Evolutionary conservation across 2,888 invertebrate genomes (phyloP), one percentile per base, ranked within the genome.

Genomic region (Rhimphoctona megacephalus): DNA sequence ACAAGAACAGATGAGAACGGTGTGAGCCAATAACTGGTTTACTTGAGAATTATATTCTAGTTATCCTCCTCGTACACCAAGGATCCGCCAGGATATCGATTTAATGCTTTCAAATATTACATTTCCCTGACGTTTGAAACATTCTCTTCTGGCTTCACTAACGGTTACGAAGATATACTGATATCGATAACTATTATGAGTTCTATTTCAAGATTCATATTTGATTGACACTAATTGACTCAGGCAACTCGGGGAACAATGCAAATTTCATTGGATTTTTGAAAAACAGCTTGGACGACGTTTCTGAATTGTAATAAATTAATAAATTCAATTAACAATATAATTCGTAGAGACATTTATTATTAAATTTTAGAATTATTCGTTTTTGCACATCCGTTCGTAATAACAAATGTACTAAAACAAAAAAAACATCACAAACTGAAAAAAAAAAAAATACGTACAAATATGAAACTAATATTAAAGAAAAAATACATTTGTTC

Each of bases 71-170:
- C 49, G 61, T 49, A 43, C 33, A 61, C 72, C 14, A 49, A 4
- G 30, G 30, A 80, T 57, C 30, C 46, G 17, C 33, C 70, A 14
- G 61, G 52, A 64, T 81, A 81, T 81, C 81, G 81, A 81, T 81
- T 81, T 64, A 39, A 81, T 25, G 25, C 64, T 73, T 52, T 81
- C 52, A 46, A 39, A 39, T 33, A 73, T 73, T 66, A 66, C 30
- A 64, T 73, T 66, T 73, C 52, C 57, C 30, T 49, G 19, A n/a
- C 17, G 43, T 43, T 43, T 52, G 19, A 49, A 52, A n/a, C 19
- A 39, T 39, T 9, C 36, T 25, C 49, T 67, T 22, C 19, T 33
- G 61, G 14, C 43, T 74, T 74, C 6, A 22, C 5, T 8, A 9
- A 61, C 6, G 17, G 61, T 6, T 30, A 2, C 61, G 17, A 30